phyloP scores from a whole-genome alignment of 2,797 vertebrate species.

The Emydoidea blandingii region DNA sequence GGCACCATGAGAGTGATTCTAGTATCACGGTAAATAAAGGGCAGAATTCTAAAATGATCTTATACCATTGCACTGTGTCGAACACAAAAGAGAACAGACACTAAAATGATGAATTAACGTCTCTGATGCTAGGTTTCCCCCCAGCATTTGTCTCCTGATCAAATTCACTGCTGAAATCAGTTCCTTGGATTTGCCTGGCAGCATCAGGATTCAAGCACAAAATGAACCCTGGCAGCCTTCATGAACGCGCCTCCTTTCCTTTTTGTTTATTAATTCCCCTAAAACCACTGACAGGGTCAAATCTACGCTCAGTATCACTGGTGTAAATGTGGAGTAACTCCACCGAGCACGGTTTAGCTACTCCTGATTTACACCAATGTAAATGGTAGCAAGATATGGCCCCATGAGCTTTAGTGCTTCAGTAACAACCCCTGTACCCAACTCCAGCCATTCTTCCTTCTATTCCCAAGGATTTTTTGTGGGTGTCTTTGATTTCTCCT shows the following conservation, averaged over 20 bases:
- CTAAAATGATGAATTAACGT: accelerated
- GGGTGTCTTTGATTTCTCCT: not conserved
- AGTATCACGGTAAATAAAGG: not conserved
- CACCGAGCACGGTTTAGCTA: not conserved
- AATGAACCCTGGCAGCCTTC: not conserved
- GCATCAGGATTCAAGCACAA: constrained; percentile 1
- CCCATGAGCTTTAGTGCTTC: not conserved
- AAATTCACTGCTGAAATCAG: not conserved
- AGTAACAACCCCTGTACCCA: not conserved
- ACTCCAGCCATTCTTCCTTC: not conserved
- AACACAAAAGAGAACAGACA: not conserved
- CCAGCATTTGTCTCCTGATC: not conserved
- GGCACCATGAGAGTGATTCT: constrained; percentile 21
- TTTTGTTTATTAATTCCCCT: not conserved
- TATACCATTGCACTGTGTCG: not conserved
- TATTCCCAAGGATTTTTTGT: not conserved
- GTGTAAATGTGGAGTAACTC: not conserved
- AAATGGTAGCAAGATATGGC: not conserved
- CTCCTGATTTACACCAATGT: not conserved
- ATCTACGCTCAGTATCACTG: not conserved
- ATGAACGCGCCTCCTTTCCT: not conserved
- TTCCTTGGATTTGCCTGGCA: not conserved
- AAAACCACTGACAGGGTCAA: not conserved
- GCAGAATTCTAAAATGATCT: not conserved
- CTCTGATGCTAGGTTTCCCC: not conserved